Conservation (phyloP, 1,140 invertebrate species). For the Drosophila sturtevanti region DNA sequence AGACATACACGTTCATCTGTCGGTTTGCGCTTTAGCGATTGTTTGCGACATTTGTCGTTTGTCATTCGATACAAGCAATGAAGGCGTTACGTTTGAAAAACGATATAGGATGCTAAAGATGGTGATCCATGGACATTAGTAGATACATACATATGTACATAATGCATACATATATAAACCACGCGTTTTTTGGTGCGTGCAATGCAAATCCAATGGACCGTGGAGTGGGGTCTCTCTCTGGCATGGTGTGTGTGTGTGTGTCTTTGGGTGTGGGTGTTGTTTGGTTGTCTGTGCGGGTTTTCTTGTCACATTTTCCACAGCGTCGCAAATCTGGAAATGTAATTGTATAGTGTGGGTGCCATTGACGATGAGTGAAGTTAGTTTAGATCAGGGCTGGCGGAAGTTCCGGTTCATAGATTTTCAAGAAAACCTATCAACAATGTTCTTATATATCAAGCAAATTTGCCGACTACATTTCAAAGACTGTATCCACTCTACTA, state of each 20-base stretch:
- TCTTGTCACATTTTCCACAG: slow-evolving; percentile 8
- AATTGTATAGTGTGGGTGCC: background rate
- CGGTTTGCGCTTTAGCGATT: slow-evolving; percentile 41
- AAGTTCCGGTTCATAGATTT: background rate
- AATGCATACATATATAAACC: slow-evolving; percentile 18
- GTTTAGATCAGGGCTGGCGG: background rate
- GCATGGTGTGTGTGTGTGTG: background rate
- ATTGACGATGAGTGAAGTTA: slow-evolving; percentile 23
- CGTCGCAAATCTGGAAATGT: slow-evolving; percentile 11
- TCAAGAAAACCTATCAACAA: background rate
- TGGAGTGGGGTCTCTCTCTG: slow-evolving; percentile 12
- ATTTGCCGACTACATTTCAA: background rate
- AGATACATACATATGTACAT: background rate
- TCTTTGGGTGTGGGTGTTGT: slow-evolving; percentile 17
- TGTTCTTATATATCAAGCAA: background rate
- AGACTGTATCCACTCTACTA: too few relatives aligned
- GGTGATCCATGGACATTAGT: slow-evolving; percentile 13
- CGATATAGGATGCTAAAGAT: slow-evolving; percentile 45
- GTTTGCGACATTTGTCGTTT: slow-evolving; percentile 61
- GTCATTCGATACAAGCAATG: slow-evolving; percentile 66
- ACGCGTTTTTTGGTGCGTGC: slow-evolving; percentile 75
- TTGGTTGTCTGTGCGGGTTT: slow-evolving; percentile 24
- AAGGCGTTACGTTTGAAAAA: slow-evolving; percentile 73
- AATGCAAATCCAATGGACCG: slow-evolving; percentile 71
- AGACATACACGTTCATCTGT: slow-evolving; percentile 53